Conservation (phyloP, 2,113 vertebrate genomes). For the Nestor notabilis region DNA sequence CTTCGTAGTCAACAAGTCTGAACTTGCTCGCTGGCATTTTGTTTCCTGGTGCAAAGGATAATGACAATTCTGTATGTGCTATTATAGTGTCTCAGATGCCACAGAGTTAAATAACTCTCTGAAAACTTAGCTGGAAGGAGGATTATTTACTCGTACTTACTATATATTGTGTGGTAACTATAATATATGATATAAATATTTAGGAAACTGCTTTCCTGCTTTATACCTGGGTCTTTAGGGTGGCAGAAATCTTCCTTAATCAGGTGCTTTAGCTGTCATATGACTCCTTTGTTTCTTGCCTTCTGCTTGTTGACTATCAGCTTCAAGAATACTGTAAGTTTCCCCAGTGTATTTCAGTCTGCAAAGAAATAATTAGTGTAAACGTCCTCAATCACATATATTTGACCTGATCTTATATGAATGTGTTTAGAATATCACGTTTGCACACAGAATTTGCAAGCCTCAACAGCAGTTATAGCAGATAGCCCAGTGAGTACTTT, state of each 20-base stretch:
- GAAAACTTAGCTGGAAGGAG: not conserved
- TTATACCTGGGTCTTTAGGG: not conserved
- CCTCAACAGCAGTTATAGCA: not conserved
- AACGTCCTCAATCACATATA: not conserved
- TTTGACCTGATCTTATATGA: not conserved
- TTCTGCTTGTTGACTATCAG: not conserved
- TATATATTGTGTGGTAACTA: not conserved
- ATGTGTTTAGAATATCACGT: not conserved
- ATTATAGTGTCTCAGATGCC: not conserved
- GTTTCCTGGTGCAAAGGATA: not conserved
- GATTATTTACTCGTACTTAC: not conserved
- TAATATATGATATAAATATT: not conserved
- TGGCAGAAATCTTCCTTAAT: not conserved
- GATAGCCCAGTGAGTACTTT: not conserved
- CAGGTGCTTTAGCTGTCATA: not conserved
- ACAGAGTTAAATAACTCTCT: not conserved
- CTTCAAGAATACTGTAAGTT: not conserved
- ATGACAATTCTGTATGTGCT: not conserved
- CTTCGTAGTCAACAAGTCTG: not conserved
- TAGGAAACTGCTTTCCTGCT: not conserved
- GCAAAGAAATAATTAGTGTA: not conserved
- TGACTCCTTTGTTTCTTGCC: not conserved
- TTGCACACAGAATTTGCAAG: not conserved
- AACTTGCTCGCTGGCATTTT: not conserved
- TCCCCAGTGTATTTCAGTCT: not conserved